Evolutionary conservation across 2,797 vertebrate species (phyloP).

Genomic region (Pseudochromis fuscus): DNA sequence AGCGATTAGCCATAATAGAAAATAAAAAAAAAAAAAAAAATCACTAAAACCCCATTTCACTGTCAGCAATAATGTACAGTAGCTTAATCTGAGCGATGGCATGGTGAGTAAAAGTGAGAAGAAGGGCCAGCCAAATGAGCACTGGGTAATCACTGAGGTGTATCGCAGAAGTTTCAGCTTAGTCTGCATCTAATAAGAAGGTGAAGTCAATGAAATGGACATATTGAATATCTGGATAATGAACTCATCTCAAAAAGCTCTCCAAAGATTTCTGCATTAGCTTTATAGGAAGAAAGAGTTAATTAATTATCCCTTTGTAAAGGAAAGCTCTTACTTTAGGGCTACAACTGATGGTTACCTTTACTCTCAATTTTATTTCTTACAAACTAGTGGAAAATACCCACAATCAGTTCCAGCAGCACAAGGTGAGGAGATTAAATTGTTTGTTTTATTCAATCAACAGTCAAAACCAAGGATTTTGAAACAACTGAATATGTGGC

Average conservation of each 20-base stretch:
- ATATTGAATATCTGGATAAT: constrained; percentile 30
- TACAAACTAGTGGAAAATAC: not conserved
- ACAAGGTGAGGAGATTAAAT: not conserved
- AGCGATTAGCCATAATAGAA: constrained; percentile 67
- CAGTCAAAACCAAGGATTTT: not conserved
- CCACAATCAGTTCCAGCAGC: not conserved
- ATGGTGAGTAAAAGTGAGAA: constrained; percentile 40
- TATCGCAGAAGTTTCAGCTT: constrained; percentile 27
- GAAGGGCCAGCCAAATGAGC: not conserved
- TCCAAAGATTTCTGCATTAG: constrained; percentile 19
- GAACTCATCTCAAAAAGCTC: constrained; percentile 27
- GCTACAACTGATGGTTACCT: not conserved
- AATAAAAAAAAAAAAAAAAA: constrained; percentile 42
- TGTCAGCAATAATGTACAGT: constrained; percentile 85
- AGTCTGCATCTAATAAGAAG: constrained; percentile 31
- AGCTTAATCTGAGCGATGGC: constrained; percentile 53
- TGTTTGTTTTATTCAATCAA: constrained; percentile 13
- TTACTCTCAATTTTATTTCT: not conserved
- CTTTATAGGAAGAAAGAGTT: constrained; percentile 16
- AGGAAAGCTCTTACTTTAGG: not conserved
- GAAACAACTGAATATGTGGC: not conserved
- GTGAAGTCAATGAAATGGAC: constrained; percentile 38
- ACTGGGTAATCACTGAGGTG: constrained; percentile 46
- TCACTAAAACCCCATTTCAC: constrained; percentile 52
- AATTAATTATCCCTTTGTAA: constrained; percentile 14